Conservation (phyloP, 2,888 invertebrate species). For the Agrochola litura region DNA sequence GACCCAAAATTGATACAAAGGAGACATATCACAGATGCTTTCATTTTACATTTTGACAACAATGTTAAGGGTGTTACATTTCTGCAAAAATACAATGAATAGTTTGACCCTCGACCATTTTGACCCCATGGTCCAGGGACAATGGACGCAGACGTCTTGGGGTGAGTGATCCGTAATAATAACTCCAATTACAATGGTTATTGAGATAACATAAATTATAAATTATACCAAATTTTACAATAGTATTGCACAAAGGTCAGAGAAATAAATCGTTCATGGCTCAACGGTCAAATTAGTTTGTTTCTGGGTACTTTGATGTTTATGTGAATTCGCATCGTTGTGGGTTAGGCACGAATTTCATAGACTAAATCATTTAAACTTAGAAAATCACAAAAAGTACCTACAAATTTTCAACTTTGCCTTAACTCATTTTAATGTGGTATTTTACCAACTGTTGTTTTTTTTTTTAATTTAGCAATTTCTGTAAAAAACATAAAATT, state of each 20-base stretch:
- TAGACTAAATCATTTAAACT: neutral
- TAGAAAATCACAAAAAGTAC: neutral
- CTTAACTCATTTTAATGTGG: neutral
- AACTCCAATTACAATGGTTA: constrained; percentile 85
- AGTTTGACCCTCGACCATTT: constrained; percentile 86
- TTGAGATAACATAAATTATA: constrained; percentile 89
- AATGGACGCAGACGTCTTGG: constrained; percentile 83
- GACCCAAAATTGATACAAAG: constrained; percentile 50
- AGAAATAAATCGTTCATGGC: constrained; percentile 66
- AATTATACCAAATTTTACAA: constrained; percentile 75
- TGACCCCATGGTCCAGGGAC: constrained; percentile 82
- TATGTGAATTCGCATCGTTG: neutral
- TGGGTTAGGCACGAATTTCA: neutral
- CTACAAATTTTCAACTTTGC: neutral
- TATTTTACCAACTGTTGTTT: neutral
- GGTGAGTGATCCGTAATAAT: constrained; percentile 86
- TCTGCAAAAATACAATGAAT: constrained; percentile 83
- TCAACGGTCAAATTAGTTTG: constrained; percentile 61
- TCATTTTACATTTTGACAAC: constrained; percentile 73
- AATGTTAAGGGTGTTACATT: constrained; percentile 82
- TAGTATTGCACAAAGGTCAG: constrained; percentile 56
- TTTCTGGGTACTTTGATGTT: constrained; percentile 27
- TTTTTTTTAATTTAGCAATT: neutral
- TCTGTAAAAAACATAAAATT: neutral
- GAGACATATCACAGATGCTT: constrained; percentile 58